phyloP scores from a whole-genome alignment of 2,888 invertebrate species.

The Mylabris sibirica region DNA sequence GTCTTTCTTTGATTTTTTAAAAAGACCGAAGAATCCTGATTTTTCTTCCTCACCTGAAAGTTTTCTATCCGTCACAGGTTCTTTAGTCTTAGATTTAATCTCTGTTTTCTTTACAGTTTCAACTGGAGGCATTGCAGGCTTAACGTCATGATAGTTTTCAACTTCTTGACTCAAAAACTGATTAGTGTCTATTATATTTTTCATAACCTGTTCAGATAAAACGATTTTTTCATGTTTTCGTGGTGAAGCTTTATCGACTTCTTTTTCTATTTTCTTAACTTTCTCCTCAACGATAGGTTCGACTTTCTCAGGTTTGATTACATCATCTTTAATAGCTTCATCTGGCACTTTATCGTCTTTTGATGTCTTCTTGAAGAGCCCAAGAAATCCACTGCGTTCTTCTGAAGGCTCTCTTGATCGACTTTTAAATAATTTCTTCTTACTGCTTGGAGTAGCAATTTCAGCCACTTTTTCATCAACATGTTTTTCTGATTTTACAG shows the following conservation, averaged over 20 bases:
- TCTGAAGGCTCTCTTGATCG: conserved; percentile 25
- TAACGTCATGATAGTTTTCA: conserved; percentile 38
- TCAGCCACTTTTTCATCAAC: conserved; percentile 26
- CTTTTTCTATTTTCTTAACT: not conserved
- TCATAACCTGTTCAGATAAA: conserved; percentile 34
- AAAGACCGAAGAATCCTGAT: conserved; percentile 35
- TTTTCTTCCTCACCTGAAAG: conserved; percentile 4
- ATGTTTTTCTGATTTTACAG: conserved; percentile 30
- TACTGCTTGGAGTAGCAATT: conserved; percentile 16
- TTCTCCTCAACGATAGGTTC: conserved; percentile 4
- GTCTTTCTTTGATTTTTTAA: conserved; percentile 37
- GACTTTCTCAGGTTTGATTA: conserved; percentile 34
- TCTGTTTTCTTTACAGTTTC: conserved; percentile 16
- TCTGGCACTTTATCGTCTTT: conserved; percentile 28
- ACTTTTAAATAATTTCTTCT: conserved; percentile 18
- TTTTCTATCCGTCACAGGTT: conserved; percentile 26
- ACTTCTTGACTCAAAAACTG: conserved; percentile 50
- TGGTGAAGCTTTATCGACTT: conserved; percentile 11
- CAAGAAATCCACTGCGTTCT: conserved; percentile 34
- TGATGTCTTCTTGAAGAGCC: conserved; percentile 37
- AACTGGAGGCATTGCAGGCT: conserved; percentile 27
- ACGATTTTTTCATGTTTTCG: conserved; percentile 10
- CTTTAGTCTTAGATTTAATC: conserved; percentile 19
- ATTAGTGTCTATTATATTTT: conserved; percentile 40
- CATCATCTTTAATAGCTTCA: conserved; percentile 30